These are phyloP conservation scores for Etheostoma spectabile DNA, from an alignment of 2,113 vertebrate species.

Conservation along the genomic window DNA sequence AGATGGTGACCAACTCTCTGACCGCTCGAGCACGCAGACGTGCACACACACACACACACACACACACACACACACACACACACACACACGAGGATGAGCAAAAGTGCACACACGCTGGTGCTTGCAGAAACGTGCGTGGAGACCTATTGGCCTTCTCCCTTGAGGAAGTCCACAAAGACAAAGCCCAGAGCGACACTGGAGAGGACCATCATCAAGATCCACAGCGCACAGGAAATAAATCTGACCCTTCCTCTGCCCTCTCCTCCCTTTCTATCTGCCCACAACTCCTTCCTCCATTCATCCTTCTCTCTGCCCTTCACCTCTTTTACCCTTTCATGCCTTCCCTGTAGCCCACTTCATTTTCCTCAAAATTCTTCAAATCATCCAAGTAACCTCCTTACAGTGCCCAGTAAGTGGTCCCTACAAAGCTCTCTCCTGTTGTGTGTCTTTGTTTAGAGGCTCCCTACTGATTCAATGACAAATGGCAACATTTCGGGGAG, in stretches of 20 bases:
- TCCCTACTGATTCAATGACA: conserved; percentile 23
- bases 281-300: conserved; percentile 53
- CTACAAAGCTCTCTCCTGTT: conserved; percentile 25
- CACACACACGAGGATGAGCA: neutral
- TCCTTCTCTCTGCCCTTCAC: conserved; percentile 58
- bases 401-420: conserved; percentile 8
- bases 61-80: conserved; percentile 6
- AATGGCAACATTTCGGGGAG: neutral
- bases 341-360: conserved; percentile 34
- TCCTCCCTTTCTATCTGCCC: conserved; percentile 49
- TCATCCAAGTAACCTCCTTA: conserved; percentile 14
- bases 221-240: conserved; percentile 73
- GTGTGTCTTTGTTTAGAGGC: conserved; percentile 31
- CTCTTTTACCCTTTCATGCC: conserved; percentile 39
- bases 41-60: neutral
- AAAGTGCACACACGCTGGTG: conserved; percentile 19
- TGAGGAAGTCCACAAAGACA: conserved; percentile 57
- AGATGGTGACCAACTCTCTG: conserved; percentile 39
- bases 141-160: conserved; percentile 64
- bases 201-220: conserved; percentile 69
- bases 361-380: conserved; percentile 40
- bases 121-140: conserved; percentile 41
- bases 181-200: conserved; percentile 59
- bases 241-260: conserved; percentile 72
- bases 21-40: conserved; percentile 17